phyloP scores from a whole-genome alignment of 2,113 vertebrate genomes.

The Cottus gobio region DNA sequence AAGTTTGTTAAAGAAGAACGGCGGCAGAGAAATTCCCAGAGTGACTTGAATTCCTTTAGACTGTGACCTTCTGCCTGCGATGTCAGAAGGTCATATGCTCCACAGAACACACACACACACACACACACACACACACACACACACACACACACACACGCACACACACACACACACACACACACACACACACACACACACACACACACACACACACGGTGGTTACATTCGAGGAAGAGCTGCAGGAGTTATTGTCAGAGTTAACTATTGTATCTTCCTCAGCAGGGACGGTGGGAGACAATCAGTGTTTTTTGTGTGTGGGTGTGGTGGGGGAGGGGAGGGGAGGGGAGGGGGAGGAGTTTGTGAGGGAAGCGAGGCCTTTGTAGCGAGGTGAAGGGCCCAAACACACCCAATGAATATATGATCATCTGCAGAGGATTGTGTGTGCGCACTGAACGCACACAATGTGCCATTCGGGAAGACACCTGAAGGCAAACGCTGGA shows the following conservation, averaged over 20 bases:
- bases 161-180: constrained; percentile 24
- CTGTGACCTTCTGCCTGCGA: constrained; percentile 60
- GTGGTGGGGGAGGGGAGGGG: constrained; percentile 21
- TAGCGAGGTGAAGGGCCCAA: constrained; percentile 25
- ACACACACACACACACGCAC: constrained; percentile 46
- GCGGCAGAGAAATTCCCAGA: constrained; percentile 68
- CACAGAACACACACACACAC: constrained; percentile 40
- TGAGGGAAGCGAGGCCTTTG: constrained; percentile 38
- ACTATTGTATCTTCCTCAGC: constrained; percentile 75
- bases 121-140: constrained; percentile 39
- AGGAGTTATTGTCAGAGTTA: constrained; percentile 70
- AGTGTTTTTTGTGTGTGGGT: constrained; percentile 6
- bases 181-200: constrained; percentile 10
- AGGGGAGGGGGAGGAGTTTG: neutral
- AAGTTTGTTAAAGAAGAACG: constrained; percentile 37
- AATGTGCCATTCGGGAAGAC: constrained; percentile 23
- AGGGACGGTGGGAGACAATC: constrained; percentile 42
- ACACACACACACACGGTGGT: constrained; percentile 41
- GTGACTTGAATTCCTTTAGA: constrained; percentile 75
- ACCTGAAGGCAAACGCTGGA: constrained; percentile 40
- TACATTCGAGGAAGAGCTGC: constrained; percentile 59
- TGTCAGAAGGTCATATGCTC: constrained; percentile 77
- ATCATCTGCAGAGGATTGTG: constrained; percentile 62
- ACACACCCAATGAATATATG: constrained; percentile 68
- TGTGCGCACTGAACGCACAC: constrained; percentile 39